These are phyloP conservation scores for Chaetorhynchus papuensis DNA, from an alignment of 2,113 vertebrate species.

Conservation along the genomic window DNA sequence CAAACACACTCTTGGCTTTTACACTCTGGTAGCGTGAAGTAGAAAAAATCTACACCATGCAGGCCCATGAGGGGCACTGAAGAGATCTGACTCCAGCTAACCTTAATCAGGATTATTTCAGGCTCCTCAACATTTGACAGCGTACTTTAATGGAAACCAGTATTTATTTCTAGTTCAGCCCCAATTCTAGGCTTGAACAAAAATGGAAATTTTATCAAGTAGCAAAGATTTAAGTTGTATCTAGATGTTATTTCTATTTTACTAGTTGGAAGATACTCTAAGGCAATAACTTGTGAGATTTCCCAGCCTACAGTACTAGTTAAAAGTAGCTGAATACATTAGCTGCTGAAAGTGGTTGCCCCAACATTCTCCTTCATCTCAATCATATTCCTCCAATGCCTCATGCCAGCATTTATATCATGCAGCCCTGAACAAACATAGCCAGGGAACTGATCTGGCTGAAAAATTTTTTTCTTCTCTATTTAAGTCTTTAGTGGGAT, in stretches of 20 bases:
- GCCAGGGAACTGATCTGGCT: neutral
- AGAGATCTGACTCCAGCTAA: neutral
- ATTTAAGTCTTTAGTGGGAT: neutral
- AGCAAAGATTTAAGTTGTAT: neutral
- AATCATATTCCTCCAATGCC: neutral
- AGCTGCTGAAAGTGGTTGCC: neutral
- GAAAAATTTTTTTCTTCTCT: neutral
- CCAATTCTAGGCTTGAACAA: neutral
- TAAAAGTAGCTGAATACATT: neutral
- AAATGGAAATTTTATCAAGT: neutral
- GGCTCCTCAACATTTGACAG: neutral
- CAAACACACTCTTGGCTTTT: constrained; percentile 35
- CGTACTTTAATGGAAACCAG: neutral
- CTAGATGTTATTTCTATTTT: neutral
- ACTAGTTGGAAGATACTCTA: neutral
- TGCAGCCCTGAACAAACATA: neutral
- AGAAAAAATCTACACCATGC: neutral
- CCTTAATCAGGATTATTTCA: neutral
- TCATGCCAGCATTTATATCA: neutral
- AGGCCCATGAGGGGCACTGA: neutral
- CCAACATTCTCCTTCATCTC: neutral
- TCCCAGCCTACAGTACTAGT: neutral
- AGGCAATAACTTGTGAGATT: neutral
- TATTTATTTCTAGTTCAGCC: neutral
- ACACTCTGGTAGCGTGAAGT: neutral